Evolutionary conservation across 1,140 invertebrate genomes (phyloP).

Genomic region (Drosophila setifemur): DNA sequence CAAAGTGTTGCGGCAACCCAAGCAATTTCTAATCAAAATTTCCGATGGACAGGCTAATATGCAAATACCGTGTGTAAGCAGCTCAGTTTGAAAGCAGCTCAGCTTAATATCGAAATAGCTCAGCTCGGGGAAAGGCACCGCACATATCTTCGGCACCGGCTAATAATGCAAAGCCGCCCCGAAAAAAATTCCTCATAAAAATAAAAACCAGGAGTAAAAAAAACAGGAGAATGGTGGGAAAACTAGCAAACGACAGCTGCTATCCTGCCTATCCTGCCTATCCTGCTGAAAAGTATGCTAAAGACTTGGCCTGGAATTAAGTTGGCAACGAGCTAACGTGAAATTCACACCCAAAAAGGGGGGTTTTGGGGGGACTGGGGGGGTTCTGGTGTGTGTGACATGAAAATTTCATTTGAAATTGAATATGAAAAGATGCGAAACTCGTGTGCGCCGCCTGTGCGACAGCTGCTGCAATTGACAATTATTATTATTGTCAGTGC

Average conservation of each 20-base stretch:
- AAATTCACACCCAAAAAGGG: conserved; percentile 60
- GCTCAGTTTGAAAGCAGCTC: conserved; percentile 58
- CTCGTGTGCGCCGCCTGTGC: conserved; percentile 29
- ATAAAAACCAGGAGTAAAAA: no score
- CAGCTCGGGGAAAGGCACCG: conserved; percentile 36
- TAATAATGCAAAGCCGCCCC: conserved; percentile 26
- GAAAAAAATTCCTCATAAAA: conserved; percentile 2
- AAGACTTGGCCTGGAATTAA: conserved; percentile 59
- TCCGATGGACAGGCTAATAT: conserved; percentile 39
- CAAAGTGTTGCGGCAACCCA: conserved; percentile 27
- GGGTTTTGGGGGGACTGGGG: neutral
- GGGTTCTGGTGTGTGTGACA: conserved; percentile 27
- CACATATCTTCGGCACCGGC: conserved; percentile 54
- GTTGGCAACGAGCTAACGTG: conserved; percentile 70
- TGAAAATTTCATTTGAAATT: conserved; percentile 80
- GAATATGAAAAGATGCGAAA: conserved; percentile 57
- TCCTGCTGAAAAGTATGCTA: conserved; percentile 53
- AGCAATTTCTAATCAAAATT: conserved; percentile 70
- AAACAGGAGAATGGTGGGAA: neutral
- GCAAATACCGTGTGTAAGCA: conserved; percentile 53
- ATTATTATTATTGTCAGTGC: conserved; percentile 79
- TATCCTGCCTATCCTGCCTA: neutral
- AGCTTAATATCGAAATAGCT: conserved; percentile 71
- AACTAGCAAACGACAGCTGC: conserved; percentile 34
- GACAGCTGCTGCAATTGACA: conserved; percentile 78